These are phyloP conservation scores for Scatophagus argus DNA, from an alignment of 2,113 vertebrate species.

Conservation along the genomic window DNA sequence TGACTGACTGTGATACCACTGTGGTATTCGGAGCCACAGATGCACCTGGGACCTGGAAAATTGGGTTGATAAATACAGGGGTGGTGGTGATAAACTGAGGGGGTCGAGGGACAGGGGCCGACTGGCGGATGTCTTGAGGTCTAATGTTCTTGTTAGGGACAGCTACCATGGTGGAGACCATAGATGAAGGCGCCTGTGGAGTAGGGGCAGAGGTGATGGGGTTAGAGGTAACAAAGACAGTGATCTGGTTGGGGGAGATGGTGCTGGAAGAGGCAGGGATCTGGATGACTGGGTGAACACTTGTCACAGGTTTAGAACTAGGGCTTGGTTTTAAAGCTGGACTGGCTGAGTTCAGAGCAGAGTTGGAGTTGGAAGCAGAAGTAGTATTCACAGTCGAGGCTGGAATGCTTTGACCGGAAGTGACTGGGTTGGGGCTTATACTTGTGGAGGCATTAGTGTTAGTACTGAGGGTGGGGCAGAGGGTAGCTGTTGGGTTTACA, in stretches of 20 bases:
- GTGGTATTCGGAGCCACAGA: slow-evolving; percentile 81
- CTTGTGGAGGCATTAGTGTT: slow-evolving; percentile 66
- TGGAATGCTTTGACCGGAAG: slow-evolving; percentile 67
- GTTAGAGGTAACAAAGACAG: slow-evolving; percentile 96
- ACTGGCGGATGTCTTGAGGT: slow-evolving; percentile 85
- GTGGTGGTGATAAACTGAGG: slow-evolving; percentile 91
- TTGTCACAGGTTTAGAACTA: slow-evolving; percentile 83
- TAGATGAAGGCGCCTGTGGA: slow-evolving; percentile 86
- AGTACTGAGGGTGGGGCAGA: slow-evolving; percentile 44
- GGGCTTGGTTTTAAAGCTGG: slow-evolving; percentile 64
- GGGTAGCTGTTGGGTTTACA: slow-evolving; percentile 39
- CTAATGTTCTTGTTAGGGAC: slow-evolving; percentile 91
- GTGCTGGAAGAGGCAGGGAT: slow-evolving; percentile 89
- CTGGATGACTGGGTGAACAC: slow-evolving; percentile 87
- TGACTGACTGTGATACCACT: slow-evolving; percentile 91
- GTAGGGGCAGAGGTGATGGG: slow-evolving; percentile 89
- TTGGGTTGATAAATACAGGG: slow-evolving; percentile 94
- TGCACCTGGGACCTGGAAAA: slow-evolving; percentile 89
- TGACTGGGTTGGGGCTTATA: slow-evolving; percentile 56
- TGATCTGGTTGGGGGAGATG: slow-evolving; percentile 92
- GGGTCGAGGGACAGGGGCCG: slow-evolving; percentile 82
- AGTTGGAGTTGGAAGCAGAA: slow-evolving; percentile 59
- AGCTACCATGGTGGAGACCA: slow-evolving; percentile 92
- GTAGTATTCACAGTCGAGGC: slow-evolving; percentile 51
- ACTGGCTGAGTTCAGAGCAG: slow-evolving; percentile 46